Base-by-base conservation (phyloP, 2,113 vertebrate genomes). In the Leucoraja erinaceus region DNA sequence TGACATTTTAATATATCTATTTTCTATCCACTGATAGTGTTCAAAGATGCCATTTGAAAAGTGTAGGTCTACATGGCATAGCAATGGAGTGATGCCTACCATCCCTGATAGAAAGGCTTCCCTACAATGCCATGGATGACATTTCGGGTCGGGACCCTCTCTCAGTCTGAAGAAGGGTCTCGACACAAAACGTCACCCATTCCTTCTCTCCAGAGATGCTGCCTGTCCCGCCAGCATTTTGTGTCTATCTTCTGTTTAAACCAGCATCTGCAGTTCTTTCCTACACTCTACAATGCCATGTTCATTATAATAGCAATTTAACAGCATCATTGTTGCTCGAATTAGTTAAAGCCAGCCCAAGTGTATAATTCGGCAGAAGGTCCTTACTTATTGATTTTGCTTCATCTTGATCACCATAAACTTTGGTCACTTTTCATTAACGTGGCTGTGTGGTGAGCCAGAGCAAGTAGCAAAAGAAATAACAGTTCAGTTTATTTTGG, bases 311-410 rank as follows among this genome's bases (percentile, higher is more conserved):
- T 28, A 63, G 59, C 28, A 86, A 86, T 63, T 28, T 63, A 86
- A 86, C 83, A 86, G 63, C 56, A 63, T 86, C 6, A 86, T 86
- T 86, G 63, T 86, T 63, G 28, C 31, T 86, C 83, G 61, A n/a
- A 63, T 31, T 86, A 63, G 14, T 28, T 61, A 63, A 86, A 63
- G 56, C 12, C 56, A 86, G 59, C n/a, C 83, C 59, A 86, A 86
- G 59, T 54, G 63, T 63, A 63, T 63, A n/a, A 31, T 38, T 54
- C 47, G 56, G 79, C n/a, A n/a, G 56, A 83, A 28, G n/a, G 61
- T 63, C 59, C 56, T 63, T 63, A 63, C 83, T 86, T 63, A 28
- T 86, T 31, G 63, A 86, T 86, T n/a, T 63, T 63, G 83, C 59
- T 86, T 31, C 28, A 63, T 31, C 59, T 63, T 86, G 83, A 86